Evolutionary conservation across 2,113 vertebrate genomes (phyloP).

Genomic region (Trichechus manatus): DNA sequence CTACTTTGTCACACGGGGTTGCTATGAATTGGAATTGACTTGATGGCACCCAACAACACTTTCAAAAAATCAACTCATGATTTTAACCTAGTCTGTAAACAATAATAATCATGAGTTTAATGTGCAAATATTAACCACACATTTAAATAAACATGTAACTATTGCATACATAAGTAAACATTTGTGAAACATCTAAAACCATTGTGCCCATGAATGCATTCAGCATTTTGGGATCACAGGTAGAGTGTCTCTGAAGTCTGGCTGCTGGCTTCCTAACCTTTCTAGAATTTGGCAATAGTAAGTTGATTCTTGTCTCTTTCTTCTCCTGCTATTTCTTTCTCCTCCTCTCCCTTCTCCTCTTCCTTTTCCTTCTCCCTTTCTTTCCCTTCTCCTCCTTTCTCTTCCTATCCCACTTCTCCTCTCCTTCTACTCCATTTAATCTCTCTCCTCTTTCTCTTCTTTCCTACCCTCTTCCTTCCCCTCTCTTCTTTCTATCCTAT

Average conservation of each 20-base stretch:
- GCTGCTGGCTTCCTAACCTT: neutral
- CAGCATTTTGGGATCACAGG: neutral
- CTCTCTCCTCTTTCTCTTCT: neutral
- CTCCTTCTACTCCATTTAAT: neutral
- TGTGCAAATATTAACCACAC: neutral
- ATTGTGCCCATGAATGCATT: neutral
- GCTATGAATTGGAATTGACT: neutral
- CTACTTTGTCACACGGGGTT: neutral
- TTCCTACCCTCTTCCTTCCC: neutral
- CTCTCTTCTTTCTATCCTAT: neutral
- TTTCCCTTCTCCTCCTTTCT: neutral
- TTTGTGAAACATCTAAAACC: neutral
- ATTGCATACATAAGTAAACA: neutral
- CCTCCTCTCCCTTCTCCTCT: neutral
- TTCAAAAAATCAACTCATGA: neutral
- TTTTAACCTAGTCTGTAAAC: slow-evolving; percentile 29
- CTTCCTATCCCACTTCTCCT: neutral
- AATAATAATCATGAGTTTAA: neutral
- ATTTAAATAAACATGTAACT: neutral
- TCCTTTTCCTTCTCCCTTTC: neutral
- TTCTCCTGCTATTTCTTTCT: neutral
- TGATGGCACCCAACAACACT: neutral
- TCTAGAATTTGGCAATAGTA: neutral
- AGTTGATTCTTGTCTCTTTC: neutral
- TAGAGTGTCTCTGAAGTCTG: neutral